Percentiles rank a stretch among this genome's conserved stretches.
Evolutionary conservation across 2,113 vertebrate species (phyloP).

Genomic region (Seriola dumerili): DNA sequence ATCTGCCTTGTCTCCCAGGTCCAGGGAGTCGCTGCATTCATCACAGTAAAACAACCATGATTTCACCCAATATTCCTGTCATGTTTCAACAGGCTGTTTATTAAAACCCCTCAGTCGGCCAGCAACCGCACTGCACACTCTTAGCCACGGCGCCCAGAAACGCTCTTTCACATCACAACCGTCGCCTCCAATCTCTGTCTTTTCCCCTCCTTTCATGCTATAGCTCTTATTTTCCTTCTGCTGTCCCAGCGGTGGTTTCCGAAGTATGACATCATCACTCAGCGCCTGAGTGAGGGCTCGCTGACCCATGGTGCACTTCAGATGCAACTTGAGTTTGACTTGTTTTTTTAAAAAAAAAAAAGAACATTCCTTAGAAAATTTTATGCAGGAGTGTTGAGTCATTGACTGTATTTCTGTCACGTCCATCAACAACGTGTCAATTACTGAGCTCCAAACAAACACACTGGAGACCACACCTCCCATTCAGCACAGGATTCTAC

Average conservation of each 20-base stretch:
- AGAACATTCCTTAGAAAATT: conserved; percentile 47
- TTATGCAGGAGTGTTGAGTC: conserved; percentile 63
- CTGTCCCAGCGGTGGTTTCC: conserved; percentile 69
- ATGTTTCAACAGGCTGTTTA: conserved; percentile 79
- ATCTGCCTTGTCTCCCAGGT: conserved; percentile 48
- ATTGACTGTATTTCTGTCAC: conserved; percentile 69
- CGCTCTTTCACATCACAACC: conserved; percentile 68
- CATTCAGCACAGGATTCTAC: conserved; percentile 55
- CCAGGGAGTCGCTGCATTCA: conserved; percentile 56
- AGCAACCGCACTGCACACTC: conserved; percentile 62
- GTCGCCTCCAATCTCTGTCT: conserved; percentile 73
- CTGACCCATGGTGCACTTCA: conserved; percentile 61
- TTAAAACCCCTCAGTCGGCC: conserved; percentile 68
- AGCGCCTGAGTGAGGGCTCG: conserved; percentile 62
- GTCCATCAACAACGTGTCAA: conserved; percentile 59
- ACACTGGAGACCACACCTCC: conserved; percentile 37
- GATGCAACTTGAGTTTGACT: conserved; percentile 57
- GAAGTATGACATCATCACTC: conserved; percentile 79
- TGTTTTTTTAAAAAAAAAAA: conserved; percentile 21
- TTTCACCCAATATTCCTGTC: conserved; percentile 80
- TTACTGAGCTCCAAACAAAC: conserved; percentile 56
- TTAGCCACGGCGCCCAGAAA: conserved; percentile 59
- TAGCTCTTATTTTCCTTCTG: conserved; percentile 65
- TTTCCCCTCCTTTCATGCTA: conserved; percentile 55
- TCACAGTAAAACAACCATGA: conserved; percentile 72